Percentiles rank a stretch among this genome's conserved stretches.
These are phyloP conservation scores for Proisotoma minuta DNA, from an alignment of 2,888 invertebrate genomes.

Conservation along the genomic window DNA sequence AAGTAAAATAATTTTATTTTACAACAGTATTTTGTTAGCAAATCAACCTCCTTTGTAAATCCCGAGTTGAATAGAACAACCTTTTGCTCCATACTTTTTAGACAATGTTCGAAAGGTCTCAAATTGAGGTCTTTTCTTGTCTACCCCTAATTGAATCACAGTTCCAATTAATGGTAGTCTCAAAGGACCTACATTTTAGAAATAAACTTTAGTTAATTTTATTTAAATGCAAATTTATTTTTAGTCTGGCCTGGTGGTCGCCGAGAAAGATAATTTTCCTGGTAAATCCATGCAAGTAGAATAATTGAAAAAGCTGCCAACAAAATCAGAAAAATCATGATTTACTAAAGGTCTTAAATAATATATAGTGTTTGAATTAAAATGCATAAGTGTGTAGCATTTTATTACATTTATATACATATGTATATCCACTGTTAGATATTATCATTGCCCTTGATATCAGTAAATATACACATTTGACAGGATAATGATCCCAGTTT, in stretches of 20 bases:
- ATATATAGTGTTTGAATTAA: too few species aligned
- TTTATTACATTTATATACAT: too few species aligned
- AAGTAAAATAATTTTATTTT: not conserved
- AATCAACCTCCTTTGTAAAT: not conserved
- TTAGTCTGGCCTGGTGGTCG: slow-evolving; percentile 6
- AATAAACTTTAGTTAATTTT: not conserved
- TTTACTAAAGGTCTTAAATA: not conserved
- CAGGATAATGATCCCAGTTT: too few species aligned
- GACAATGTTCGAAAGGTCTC: slow-evolving; percentile 15
- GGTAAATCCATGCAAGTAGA: slow-evolving; percentile 1
- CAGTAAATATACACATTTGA: too few species aligned
- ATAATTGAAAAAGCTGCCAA: not conserved
- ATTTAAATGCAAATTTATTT: not conserved
- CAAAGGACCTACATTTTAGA: slow-evolving; percentile 16
- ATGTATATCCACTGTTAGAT: too few species aligned
- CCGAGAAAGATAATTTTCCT: not conserved
- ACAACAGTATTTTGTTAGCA: too few species aligned
- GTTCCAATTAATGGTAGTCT: slow-evolving; percentile 25
- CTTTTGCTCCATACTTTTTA: slow-evolving; percentile 21
- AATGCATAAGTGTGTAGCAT: too few species aligned
- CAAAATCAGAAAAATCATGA: not conserved
- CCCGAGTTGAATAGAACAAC: slow-evolving; percentile 12
- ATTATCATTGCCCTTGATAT: too few species aligned
- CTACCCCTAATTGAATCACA: slow-evolving; percentile 9
- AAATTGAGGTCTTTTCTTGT: slow-evolving; percentile 16